A percentile compares a stretch with the other conserved stretches of the same genome.
phyloP scores from a whole-genome alignment of 2,797 vertebrate genomes.

The Melanotaenia nigrans region DNA sequence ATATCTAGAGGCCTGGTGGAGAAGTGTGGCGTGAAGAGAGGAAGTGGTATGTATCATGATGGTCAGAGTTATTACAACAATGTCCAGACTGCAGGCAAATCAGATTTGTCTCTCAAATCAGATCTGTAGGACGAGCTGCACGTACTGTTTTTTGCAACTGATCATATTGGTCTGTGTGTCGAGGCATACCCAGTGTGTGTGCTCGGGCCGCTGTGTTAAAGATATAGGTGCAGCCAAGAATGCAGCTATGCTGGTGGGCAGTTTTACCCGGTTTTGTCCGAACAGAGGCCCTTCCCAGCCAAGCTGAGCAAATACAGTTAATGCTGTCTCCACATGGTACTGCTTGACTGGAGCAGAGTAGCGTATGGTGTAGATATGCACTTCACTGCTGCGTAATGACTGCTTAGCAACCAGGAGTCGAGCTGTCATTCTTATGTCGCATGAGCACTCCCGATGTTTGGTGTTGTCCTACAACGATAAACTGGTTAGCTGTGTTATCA shows the following conservation, averaged over 20 bases:
- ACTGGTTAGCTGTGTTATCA: constrained; percentile 10
- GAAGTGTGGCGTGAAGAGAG: not conserved
- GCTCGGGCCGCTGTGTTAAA: not conserved
- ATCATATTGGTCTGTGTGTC: constrained; percentile 7
- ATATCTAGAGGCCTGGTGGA: not conserved
- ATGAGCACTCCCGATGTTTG: constrained; percentile 17
- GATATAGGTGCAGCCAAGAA: not conserved
- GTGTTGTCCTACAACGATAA: constrained; percentile 3
- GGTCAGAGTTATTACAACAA: not conserved
- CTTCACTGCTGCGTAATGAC: not conserved
- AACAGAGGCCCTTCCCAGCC: not conserved
- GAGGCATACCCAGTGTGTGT: not conserved
- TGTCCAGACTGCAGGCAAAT: constrained; percentile 1
- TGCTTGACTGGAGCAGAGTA: not conserved
- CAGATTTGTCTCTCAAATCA: constrained; percentile 12
- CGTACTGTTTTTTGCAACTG: not conserved
- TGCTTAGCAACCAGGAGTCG: constrained; percentile 11
- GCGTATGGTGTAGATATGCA: not conserved
- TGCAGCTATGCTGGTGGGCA: not conserved
- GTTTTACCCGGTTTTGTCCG: not conserved
- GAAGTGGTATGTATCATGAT: not conserved
- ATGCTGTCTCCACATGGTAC: not conserved
- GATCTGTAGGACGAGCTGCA: not conserved
- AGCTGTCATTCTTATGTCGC: not conserved
- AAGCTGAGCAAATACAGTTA: not conserved